These are phyloP conservation scores for Tolypeutes matacus DNA, from an alignment of 2,797 vertebrate genomes.

Conservation along the genomic window DNA sequence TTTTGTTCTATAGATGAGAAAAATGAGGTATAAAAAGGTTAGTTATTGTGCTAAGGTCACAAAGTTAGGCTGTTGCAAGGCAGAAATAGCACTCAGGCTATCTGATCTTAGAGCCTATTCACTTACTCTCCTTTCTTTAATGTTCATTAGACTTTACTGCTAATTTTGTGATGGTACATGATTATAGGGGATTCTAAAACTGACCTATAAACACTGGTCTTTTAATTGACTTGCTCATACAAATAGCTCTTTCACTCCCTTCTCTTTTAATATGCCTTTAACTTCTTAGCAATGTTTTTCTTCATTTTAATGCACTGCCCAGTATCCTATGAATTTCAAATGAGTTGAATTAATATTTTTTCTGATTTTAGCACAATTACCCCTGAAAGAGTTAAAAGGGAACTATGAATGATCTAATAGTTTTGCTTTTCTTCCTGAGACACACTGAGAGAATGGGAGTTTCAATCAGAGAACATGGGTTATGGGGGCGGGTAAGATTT, in stretches of 20 bases:
- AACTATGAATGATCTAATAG: neutral
- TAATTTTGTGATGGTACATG: neutral
- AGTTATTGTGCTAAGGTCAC: neutral
- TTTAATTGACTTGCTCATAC: neutral
- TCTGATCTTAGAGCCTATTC: neutral
- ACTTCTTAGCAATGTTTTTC: neutral
- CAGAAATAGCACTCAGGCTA: neutral
- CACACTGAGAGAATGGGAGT: neutral
- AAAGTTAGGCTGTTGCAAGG: neutral
- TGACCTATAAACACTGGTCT: neutral
- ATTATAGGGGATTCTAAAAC: neutral
- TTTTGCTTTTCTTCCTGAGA: neutral
- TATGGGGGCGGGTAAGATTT: neutral
- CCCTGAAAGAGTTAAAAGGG: neutral
- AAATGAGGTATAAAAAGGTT: neutral
- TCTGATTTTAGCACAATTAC: neutral
- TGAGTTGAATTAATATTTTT: neutral
- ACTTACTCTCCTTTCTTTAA: neutral
- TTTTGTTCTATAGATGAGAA: neutral
- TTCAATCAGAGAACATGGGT: neutral
- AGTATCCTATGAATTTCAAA: neutral
- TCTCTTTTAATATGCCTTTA: neutral
- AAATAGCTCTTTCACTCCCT: neutral
- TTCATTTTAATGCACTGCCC: neutral
- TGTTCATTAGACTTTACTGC: neutral